Evolutionary conservation across 2,888 invertebrate species (phyloP).

Genomic region (Cantharis rufa): DNA sequence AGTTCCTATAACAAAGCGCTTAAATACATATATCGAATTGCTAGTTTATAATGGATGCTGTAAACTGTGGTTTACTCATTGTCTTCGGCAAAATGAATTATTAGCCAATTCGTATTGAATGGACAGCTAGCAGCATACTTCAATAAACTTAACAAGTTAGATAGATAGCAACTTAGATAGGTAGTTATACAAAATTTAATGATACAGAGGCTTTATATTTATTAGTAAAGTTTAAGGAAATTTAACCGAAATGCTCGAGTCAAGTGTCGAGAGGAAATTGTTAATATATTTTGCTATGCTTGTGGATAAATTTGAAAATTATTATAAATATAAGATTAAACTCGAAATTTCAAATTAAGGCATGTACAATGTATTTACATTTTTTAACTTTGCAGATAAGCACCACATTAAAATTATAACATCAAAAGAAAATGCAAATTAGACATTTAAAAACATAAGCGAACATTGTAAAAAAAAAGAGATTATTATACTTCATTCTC

Average conservation of each 20-base stretch:
- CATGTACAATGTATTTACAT: not conserved
- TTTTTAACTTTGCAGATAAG: not conserved
- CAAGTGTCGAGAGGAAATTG: not conserved
- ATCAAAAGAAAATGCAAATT: not conserved
- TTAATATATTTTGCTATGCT: not conserved
- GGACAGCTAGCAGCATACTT: not conserved
- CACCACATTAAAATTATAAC: not conserved
- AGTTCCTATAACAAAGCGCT: not conserved
- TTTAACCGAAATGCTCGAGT: not conserved
- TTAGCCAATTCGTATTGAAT: not conserved
- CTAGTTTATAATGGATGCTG: not conserved
- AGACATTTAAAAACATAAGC: not conserved
- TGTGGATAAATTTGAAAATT: not conserved
- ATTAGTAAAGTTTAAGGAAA: not conserved
- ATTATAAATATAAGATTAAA: not conserved
- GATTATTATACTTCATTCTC: not conserved
- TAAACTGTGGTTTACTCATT: not conserved
- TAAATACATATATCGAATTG: too few relatives aligned
- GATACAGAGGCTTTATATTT: not conserved
- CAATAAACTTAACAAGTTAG: not conserved
- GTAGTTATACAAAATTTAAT: not conserved
- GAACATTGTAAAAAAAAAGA: not conserved
- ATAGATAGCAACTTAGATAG: not conserved
- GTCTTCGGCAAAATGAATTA: not conserved
- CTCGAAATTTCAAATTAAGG: not conserved